Base-by-base conservation (phyloP, 2,797 vertebrate species). In the Danionella dracula region DNA sequence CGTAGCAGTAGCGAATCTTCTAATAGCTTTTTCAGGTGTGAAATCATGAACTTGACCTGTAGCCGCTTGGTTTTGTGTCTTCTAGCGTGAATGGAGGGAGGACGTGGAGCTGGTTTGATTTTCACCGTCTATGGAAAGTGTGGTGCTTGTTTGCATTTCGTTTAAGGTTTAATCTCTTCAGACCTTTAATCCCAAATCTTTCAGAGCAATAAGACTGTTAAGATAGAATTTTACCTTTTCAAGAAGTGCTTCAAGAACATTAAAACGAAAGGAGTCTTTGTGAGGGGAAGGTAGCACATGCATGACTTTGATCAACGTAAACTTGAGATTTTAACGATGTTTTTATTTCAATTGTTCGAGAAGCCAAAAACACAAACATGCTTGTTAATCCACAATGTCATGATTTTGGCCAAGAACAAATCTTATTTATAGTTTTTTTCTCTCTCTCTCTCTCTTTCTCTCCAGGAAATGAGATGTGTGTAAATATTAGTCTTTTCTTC, bases 1-100 rank as follows among this genome's bases (percentile, higher is more conserved):
- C 9, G 77, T 81, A 82, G 81, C 80, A 1, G 64, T 68, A 56
- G 50, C 46, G 82, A 66, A 76, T 79, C 74, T 82, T 71, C 54
- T 15, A 73, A 68, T 81, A 37, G 73, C 81, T 75, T 86, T 75
- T 49, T 73, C 56, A 60, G 57, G 61, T 71, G 44, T 46, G 46
- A 44, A 66, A 65, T 46, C 27, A 66, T 75, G 55, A 51, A 71
- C 67, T 75, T 58, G 23, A 79, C 76, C 71, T 72, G 61, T 44
- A 66, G 64, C 73, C 59, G 70, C 75, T 73, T 79, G 71, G 45
- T 79, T 73, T 70, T 65, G 55, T 66, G 38, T 73, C 68, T 53
- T 21, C 61, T 34, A 23, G 12, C 32, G 29, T 34, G 19, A 54
- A 29, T n/a, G 23, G 15, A 21, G 9, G 8, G 13, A 29, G 13